Evolutionary conservation across 2,113 vertebrate genomes (phyloP), one percentile per base, ranked within the genome.

Genomic region (Tichodroma muraria): DNA sequence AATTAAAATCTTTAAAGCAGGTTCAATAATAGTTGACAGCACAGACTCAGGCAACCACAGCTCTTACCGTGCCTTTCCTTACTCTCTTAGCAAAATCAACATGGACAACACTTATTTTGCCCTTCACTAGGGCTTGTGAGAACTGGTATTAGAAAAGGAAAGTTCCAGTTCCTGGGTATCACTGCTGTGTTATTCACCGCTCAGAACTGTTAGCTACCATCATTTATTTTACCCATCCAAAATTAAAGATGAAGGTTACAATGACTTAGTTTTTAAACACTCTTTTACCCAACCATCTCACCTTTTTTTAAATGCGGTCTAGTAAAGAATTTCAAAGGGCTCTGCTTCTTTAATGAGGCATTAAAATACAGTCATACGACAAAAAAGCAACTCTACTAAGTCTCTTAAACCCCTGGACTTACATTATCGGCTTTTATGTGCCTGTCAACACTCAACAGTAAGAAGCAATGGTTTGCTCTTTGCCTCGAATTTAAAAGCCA

Each of bases 381-480:
- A 98, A 96, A 96, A 97, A 97, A 97, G 97, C 97, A 98, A 97
- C 95, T 97, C 97, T 94, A 96, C 95, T 95, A 96, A 95, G 96
- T 97, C 94, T 97, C 97, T 97, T 97, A 97, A 98, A 97, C 97
- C 96, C 95, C 97, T 96, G 97, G 97, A 94, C 98, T 98, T 98
- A 98, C 98, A 98, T 98, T 98, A 98, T 98, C 98, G 98, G 97
- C 98, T 98, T 98, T 98, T 98, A 98, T 98, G 97, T 98, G 98
- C 97, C 98, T 98, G 98, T 99, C 98, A 98, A 97, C 98, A 98
- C 98, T 98, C 96, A 91, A 92, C 71, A 91, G 85, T 91, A 96
- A 97, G 96, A 95, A 96, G 96, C 96, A 96, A 96, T 91, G 88
- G 90, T 95, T 97, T 97, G 95, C 95, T 95, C 92, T 95, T 95